Evolutionary conservation across 2,113 vertebrate genomes (phyloP), one percentile per base, ranked within the genome.

Genomic region (Myocastor coypus): DNA sequence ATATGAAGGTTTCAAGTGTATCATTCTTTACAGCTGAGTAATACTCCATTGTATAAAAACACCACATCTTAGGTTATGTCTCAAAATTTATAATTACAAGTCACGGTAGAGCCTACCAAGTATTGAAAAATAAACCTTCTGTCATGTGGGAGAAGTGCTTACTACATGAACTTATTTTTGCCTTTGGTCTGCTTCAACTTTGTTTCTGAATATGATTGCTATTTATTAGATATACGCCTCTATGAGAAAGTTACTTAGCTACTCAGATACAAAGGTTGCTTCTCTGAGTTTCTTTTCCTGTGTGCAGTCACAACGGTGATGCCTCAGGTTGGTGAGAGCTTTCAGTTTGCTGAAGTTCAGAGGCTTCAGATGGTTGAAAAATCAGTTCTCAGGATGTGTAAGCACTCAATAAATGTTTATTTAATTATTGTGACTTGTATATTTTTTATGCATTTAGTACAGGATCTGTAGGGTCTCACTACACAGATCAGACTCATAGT

Each of bases 351-450:
- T 84, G 26, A 77, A 4, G 59, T 69, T 32, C 71, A 59, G 24
- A 46, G 46, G 46, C 46, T 46, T 46, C 8, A 46, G 46, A 46
- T 46, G 4, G 46, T 46, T 46, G 46, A 46, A 8, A 46, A 5
- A 22, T 80, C 20, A 42, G 80, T 32, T 30, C n/a, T 83, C 87
- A 46, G 17, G 13, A 87, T 3, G 8, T 19, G 26, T 55, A 83
- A 46, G 28, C 22, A n/a, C 30, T 87, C 32, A 13, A 9, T 86
- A 66, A 30, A 52, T 50, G 61, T 81, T 75, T n/a, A n/a, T 63
- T 94, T 82, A 71, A 32, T 61, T 46, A 83, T 88, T 86, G 75
- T 89, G 37, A 57, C 73, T 92, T 92, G 10, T 81, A 37, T 37
- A 46, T 46, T 46, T 46, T 46, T 46, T 46, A 46, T 46, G 46